Percentiles rank a stretch among this genome's conserved stretches.
Evolutionary conservation across 1,140 invertebrate genomes (phyloP).

Genomic region (Cotesia chilonis): DNA sequence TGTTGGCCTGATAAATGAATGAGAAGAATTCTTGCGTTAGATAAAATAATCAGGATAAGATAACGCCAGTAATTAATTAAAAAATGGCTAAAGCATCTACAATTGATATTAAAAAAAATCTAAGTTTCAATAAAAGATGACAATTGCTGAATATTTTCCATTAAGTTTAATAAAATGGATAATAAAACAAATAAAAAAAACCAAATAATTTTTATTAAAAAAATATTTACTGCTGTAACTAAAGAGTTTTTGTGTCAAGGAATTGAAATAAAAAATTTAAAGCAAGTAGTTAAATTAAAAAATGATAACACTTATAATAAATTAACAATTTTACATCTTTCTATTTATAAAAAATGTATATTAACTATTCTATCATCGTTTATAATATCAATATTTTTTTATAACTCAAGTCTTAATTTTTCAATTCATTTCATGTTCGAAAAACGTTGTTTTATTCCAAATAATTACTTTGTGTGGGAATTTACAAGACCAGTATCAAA

Average conservation of each 20-base stretch:
- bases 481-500: constrained; percentile 82
- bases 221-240: constrained; percentile 47
- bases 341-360: constrained; percentile 38
- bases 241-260: constrained; percentile 46
- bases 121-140: constrained; percentile 20
- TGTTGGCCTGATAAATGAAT: not conserved
- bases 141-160: not conserved
- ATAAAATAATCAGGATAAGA: constrained; percentile 4
- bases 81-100: not conserved
- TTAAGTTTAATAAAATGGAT: constrained; percentile 21
- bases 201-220: constrained; percentile 40
- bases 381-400: constrained; percentile 8
- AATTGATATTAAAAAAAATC: not conserved
- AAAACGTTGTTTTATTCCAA: constrained; percentile 78
- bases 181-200: constrained; percentile 41
- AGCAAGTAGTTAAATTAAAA: constrained; percentile 18
- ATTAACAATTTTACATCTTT: constrained; percentile 5
- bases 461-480: constrained; percentile 87
- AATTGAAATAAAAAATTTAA: constrained; percentile 44
- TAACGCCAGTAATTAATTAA: not conserved
- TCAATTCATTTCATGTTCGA: constrained; percentile 44
- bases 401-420: constrained; percentile 11
- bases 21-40: too few relatives aligned
- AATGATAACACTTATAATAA: constrained; percentile 5
- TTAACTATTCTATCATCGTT: not conserved